Evolutionary conservation across 2,113 vertebrate genomes (phyloP).

Genomic region (Anas platyrhynchos): DNA sequence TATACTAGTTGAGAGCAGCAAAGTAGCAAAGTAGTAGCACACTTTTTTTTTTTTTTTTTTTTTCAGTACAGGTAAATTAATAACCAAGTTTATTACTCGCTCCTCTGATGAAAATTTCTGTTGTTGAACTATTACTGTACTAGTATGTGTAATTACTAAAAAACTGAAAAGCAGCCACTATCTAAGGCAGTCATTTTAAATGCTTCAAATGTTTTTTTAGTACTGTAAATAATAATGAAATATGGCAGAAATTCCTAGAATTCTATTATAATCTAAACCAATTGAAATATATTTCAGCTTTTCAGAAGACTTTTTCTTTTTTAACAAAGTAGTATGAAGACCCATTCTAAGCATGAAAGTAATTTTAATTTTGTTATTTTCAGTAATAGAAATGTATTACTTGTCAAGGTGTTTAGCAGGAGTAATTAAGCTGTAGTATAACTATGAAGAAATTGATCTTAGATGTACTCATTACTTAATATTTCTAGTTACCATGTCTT

Average conservation of each 20-base stretch:
- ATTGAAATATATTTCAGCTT: not conserved
- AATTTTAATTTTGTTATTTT: not conserved
- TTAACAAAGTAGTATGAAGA: not conserved
- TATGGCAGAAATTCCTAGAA: not conserved
- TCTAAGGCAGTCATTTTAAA: conserved; percentile 8
- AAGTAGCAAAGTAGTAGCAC: not conserved
- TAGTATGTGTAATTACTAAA: conserved; percentile 8
- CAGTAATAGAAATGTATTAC: not conserved
- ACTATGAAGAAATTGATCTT: not conserved
- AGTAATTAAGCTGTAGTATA: not conserved
- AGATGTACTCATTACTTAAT: not conserved
- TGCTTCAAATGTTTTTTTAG: not conserved
- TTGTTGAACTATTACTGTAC: not conserved
- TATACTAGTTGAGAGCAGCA: not conserved
- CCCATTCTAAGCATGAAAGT: not conserved
- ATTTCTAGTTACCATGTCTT: not conserved
- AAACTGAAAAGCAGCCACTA: conserved; percentile 37
- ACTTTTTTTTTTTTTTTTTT: not conserved
- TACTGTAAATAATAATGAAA: not conserved
- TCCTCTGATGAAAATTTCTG: not conserved
- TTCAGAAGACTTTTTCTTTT: not conserved
- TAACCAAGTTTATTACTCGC: not conserved
- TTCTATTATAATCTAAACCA: not conserved
- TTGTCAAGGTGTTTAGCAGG: not conserved
- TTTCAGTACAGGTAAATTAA: not conserved